Conservation (phyloP, 2,888 invertebrate species). For the Biston stratarius region DNA sequence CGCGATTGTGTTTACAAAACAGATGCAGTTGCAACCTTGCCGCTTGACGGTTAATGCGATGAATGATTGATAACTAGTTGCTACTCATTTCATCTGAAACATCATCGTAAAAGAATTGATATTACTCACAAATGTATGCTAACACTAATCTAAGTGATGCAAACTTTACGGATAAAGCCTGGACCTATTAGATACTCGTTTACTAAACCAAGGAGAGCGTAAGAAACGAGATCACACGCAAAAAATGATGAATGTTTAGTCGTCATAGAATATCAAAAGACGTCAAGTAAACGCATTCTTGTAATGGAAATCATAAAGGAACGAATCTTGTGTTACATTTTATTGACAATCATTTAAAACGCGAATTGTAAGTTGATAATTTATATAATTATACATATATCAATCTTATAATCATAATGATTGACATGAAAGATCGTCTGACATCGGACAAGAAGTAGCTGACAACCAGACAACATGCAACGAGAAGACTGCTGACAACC, state of each 20-base stretch:
- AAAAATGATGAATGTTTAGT: no score
- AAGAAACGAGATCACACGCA: no score
- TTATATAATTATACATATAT: no score
- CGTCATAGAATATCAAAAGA: no score
- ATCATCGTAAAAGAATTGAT: not conserved
- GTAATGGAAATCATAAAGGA: no score
- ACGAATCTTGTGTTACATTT: no score
- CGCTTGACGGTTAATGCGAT: slow-evolving; percentile 37
- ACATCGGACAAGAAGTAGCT: slow-evolving; percentile 5
- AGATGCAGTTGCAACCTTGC: slow-evolving; percentile 61
- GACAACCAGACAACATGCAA: not conserved
- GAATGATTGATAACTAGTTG: slow-evolving; percentile 14
- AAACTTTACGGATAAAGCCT: no score
- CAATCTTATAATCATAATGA: not conserved
- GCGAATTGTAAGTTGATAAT: no score
- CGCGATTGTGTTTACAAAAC: slow-evolving; percentile 65
- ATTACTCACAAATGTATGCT: not conserved
- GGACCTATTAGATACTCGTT: no score
- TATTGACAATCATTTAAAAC: no score
- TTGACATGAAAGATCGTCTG: slow-evolving; percentile 3
- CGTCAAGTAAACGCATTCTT: no score
- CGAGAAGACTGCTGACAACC: slow-evolving; percentile 3
- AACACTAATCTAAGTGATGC: not conserved
- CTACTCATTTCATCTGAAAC: slow-evolving; percentile 6
- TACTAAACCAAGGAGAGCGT: no score